These are phyloP conservation scores for honey bee (Apis mellifera) DNA, from an alignment of 1,140 invertebrate species.

Conservation along the genomic window Amel_HAv3.1 CM009935.2:400001-400500, in stretches of 20 bases:
- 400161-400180: constrained; percentile 75
- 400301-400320: constrained; percentile 86
- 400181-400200: constrained; percentile 44
- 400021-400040: not conserved
- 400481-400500: not conserved
- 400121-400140: constrained; percentile 84
- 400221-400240: constrained; percentile 62
- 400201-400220: constrained; percentile 74
- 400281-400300: constrained; percentile 73
- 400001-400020: not conserved
- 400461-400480: not conserved
- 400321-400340: constrained; percentile 83
- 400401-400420: not conserved
- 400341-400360: constrained; percentile 82
- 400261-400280: constrained; percentile 60
- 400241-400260: constrained; percentile 63
- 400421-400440: not conserved
- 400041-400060: not conserved
- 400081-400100: constrained; percentile 27
- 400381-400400: not conserved
- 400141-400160: constrained; percentile 85
- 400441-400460: not conserved
- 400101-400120: constrained; percentile 44
- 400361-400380: constrained; percentile 16
- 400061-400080: not conserved